Evolutionary conservation across 2,113 vertebrate genomes (phyloP).

Genomic region (Sylvietta virens): DNA sequence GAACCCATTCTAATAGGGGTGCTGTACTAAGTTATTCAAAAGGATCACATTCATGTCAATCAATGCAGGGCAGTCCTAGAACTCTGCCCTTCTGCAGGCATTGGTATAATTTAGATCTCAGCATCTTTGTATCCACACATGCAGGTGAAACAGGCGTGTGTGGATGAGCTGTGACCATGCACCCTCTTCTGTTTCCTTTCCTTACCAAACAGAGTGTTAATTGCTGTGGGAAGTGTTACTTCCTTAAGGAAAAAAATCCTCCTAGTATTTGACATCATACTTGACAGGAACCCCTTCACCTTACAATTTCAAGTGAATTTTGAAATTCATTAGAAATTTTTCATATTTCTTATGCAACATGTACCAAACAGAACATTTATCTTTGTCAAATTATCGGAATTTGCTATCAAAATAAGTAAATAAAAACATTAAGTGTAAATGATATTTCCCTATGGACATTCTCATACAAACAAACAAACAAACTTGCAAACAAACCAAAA

Average conservation of each 20-base stretch:
- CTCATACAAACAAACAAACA: not conserved
- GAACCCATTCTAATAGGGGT: not conserved
- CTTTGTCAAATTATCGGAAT: not conserved
- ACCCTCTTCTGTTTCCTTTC: not conserved
- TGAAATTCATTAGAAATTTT: not conserved
- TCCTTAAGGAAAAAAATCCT: conserved; percentile 11
- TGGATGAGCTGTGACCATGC: not conserved
- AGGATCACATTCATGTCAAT: not conserved
- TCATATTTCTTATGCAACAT: not conserved
- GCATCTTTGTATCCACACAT: not conserved
- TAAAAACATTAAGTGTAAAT: not conserved
- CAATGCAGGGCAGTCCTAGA: not conserved
- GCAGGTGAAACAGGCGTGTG: not conserved
- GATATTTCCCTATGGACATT: not conserved
- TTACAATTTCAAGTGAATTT: not conserved
- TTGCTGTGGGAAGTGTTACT: not conserved
- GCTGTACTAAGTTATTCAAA: not conserved
- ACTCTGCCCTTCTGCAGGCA: not conserved
- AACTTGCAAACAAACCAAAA: not conserved
- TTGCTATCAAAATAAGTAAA: not conserved
- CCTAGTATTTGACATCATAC: not conserved
- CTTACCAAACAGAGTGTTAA: not conserved
- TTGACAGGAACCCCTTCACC: not conserved
- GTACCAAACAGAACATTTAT: not conserved
- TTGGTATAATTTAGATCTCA: not conserved